Evolutionary conservation across 2,113 vertebrate species (phyloP), one percentile per base, ranked within the genome.

Genomic region (Poeciliopsis occidentalis): DNA sequence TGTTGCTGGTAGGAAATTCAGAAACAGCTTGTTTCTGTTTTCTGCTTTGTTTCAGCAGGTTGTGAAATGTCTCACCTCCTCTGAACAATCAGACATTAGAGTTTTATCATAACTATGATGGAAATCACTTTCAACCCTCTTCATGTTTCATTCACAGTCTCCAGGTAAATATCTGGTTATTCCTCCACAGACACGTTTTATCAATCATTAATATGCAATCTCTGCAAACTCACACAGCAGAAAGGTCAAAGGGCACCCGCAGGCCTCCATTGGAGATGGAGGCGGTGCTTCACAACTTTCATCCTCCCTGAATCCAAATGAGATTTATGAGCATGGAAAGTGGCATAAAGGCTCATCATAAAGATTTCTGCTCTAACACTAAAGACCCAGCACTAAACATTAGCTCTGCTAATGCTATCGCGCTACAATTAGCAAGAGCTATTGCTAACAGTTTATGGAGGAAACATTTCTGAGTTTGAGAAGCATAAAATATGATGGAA

Each of bases 161-260:
- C 60, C 61, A 54, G 71, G 78, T 77, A 64, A 68, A 66, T 66
- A 61, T 54, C 62, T 73, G 75, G 29, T 81, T 91, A 84, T 89
- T 84, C 84, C 91, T 93, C 89, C 88, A 74, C 11, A 29, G 69
- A 41, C 91, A 89, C 31, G 30, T 63, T 81, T 88, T 88, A 92
- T 92, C 83, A 86, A 88, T 90, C 85, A 91, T 92, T 88, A 90
- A 87, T 91, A 92, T 91, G 85, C 86, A 85, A 72, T 69, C 47
- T 81, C 80, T 32, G 73, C 65, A 77, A 65, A 60, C 78, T 76
- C 74, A 70, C 64, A 37, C n/a, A 81, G 71, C 64, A 72, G 65
- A 89, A 90, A 93, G 87, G 90, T 91, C 91, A 90, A 75, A 84
- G 63, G 61, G 80, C 83, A 87, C 85, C 79, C 74, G 73, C 71